Evolutionary conservation across 2,113 vertebrate species (phyloP).

Genomic region (Gasterosteus nipponicus): DNA sequence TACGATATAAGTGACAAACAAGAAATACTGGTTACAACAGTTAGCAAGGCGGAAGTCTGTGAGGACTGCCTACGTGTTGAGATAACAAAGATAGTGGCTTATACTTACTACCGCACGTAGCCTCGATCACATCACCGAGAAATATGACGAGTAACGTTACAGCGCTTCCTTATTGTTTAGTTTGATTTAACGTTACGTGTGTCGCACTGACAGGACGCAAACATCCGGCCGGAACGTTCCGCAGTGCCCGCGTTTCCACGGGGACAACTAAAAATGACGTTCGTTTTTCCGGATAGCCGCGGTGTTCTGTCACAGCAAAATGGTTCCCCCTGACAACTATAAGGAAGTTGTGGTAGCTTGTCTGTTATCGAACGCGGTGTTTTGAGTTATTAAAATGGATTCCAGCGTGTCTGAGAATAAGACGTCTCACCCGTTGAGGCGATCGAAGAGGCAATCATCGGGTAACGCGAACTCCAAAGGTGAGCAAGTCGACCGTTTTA

Average conservation of each 20-base stretch:
- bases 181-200: not conserved
- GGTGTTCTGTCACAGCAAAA: conserved; percentile 12
- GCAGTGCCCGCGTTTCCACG: not conserved
- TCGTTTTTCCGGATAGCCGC: not conserved
- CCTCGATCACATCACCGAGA: not conserved
- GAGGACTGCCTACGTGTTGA: not conserved
- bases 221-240: conserved; percentile 28
- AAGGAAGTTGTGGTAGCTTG: conserved; percentile 11
- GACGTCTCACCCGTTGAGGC: not conserved
- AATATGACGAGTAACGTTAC: not conserved
- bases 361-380: conserved; percentile 7
- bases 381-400: conserved; percentile 43
- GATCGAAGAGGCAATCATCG: conserved; percentile 33
- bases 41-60: conserved; percentile 1
- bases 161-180: not conserved
- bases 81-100: not conserved
- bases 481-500: not conserved
- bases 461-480: conserved; percentile 5
- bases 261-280: not conserved
- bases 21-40: not conserved
- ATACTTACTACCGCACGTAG: not conserved
- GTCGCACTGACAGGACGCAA: not conserved
- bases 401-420: not conserved
- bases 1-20: not conserved
- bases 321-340: not conserved